Base-by-base conservation (phyloP, 2,888 invertebrate genomes). In the Catocala sponsa region DNA sequence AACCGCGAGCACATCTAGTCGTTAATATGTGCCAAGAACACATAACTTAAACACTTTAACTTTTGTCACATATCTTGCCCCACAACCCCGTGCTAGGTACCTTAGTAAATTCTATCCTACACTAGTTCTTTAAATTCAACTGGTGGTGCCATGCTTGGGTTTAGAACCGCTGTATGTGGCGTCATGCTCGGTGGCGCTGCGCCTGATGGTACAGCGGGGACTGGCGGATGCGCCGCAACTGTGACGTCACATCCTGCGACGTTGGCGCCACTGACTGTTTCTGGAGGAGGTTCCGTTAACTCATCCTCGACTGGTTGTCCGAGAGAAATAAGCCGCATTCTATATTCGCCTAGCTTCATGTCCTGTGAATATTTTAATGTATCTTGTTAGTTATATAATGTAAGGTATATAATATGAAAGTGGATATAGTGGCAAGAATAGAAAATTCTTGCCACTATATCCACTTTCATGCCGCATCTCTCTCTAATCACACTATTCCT, bases 291-390 rank as follows among this genome's bases (percentile, higher is more conserved):
- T 9, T 79, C 83, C 9, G 78, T 65, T 0, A 81, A 69, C 0
- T 88, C 90, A 0, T 90, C 91, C 0, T 91, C 91, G 0, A 95
- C 94, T 41, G 94, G 88, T 62, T 95, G 95, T 0, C 96, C 96
- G 32, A 96, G 90, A 0, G 95, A 89, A 11, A 91, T 72, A 32
- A 96, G 83, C 52, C 94, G 94, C 74, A 94, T 86, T 78, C 96
- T 97, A 87, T 97, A 97, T 55, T 95, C 93, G 50, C 92, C 94
- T 43, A 98, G 90, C 87, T 97, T 97, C 50, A 84, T 78, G 57
- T 95, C 94, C 94, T 94, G 84, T 0, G 77, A 80, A 43, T 47
- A 51, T 25, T 49, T 32, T 35, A 35, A 6, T 7, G 7, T 7
- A 48, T 10, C 10, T n/a, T 46, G 46, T 13, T 46, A 46, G 11